Conservation (phyloP, 1,140 invertebrate species). For the Eulimnadia texana region DNA sequence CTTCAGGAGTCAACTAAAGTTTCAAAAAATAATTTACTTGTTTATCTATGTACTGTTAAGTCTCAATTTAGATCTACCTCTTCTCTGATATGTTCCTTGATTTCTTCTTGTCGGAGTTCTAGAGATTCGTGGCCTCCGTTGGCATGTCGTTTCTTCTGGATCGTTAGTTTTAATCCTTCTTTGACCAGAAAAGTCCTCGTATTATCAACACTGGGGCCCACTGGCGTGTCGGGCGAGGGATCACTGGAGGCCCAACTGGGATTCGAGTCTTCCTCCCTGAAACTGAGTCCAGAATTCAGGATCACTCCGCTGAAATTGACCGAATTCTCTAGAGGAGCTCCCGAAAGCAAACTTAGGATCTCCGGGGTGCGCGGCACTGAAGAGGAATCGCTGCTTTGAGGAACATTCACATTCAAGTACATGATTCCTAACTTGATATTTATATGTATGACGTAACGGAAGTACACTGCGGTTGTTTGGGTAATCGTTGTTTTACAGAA, state of each 20-base stretch:
- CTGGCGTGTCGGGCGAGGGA: slow-evolving; percentile 5
- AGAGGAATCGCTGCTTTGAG: not conserved
- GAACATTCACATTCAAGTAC: slow-evolving; percentile 8
- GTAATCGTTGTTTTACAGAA: too few species aligned
- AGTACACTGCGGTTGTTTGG: too few species aligned
- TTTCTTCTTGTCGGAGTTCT: slow-evolving; percentile 4
- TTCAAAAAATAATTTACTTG: not conserved
- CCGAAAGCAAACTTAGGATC: slow-evolving; percentile 16
- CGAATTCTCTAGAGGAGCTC: not conserved
- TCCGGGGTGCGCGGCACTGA: slow-evolving; percentile 15
- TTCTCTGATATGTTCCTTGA: slow-evolving; percentile 10
- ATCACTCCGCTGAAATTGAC: too few species aligned
- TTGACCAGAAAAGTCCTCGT: slow-evolving; percentile 82
- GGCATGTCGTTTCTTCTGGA: slow-evolving; percentile 62
- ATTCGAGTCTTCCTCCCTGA: not conserved
- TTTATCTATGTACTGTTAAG: not conserved
- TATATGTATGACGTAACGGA: too few species aligned
- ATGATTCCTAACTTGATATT: too few species aligned
- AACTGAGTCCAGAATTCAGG: not conserved
- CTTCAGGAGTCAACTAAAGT: slow-evolving; percentile 70
- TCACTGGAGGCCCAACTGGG: slow-evolving; percentile 2
- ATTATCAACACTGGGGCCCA: slow-evolving; percentile 51
- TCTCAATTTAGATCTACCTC: slow-evolving; percentile 15
- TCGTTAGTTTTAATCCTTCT: slow-evolving; percentile 73
- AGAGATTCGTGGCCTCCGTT: slow-evolving; percentile 29